Conservation (phyloP, 2,888 invertebrate species). For the Didymodactylos carnosus region DNA sequence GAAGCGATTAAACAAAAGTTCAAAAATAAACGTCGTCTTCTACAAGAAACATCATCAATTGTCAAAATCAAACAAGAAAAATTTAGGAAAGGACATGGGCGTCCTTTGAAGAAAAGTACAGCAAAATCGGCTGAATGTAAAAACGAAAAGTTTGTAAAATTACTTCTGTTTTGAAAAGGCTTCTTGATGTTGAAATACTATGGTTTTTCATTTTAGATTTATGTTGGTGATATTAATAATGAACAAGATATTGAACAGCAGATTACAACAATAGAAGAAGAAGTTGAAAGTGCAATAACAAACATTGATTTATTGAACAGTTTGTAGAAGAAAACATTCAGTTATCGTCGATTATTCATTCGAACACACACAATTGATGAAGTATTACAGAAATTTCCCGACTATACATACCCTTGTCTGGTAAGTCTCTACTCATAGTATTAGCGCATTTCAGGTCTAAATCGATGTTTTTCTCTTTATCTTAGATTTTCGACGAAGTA, state of each 20-base stretch:
- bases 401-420: neutral
- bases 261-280: neutral
- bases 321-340: neutral
- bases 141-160: neutral
- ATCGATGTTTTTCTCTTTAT: neutral
- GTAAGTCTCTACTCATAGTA: no score
- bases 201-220: neutral
- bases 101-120: neutral
- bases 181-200: neutral
- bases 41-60: neutral
- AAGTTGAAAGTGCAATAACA: neutral
- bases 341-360: neutral
- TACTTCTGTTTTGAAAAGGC: neutral
- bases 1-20: neutral
- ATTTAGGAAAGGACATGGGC: neutral
- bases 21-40: neutral
- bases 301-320: neutral
- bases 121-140: neutral
- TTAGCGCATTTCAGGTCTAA: no score
- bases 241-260: neutral
- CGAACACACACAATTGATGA: neutral
- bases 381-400: neutral
- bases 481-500: no score
- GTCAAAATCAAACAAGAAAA: neutral
- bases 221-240: neutral